phyloP scores from a whole-genome alignment of 2,888 invertebrate species.

The Siphlonurus alternatus region DNA sequence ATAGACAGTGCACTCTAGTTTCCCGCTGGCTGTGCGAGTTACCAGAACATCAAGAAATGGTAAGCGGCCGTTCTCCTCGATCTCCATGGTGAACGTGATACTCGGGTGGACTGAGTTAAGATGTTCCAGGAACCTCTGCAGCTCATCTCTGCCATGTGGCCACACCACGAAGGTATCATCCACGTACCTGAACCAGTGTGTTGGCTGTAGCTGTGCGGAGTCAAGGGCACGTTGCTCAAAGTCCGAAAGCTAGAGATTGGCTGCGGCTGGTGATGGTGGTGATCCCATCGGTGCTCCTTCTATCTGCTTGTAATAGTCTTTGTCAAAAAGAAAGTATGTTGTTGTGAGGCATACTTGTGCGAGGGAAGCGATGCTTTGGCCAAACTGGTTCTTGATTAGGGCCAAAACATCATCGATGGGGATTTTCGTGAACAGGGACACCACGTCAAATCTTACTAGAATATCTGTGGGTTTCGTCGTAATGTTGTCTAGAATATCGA shows the following conservation, averaged over 20 bases:
- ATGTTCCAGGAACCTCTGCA: no score
- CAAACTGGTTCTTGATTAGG: background rate
- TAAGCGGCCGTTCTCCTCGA: no score
- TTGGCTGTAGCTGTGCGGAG: background rate
- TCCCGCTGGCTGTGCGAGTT: no score
- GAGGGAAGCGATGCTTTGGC: background rate
- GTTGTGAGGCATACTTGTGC: background rate
- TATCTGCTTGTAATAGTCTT: slow-evolving; percentile 4
- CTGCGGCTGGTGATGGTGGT: slow-evolving; percentile 11
- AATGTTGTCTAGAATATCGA: background rate
- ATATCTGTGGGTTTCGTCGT: background rate
- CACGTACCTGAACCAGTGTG: background rate
- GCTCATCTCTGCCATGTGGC: no score
- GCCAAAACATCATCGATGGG: background rate
- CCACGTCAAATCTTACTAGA: background rate
- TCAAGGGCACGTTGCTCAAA: background rate
- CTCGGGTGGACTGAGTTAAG: no score
- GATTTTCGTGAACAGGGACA: background rate
- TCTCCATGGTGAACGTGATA: no score
- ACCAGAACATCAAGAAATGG: no score
- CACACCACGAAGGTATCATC: background rate
- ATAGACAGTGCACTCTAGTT: no score
- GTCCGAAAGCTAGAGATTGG: background rate
- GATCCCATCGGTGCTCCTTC: slow-evolving; percentile 12
- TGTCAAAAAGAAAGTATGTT: background rate